These are phyloP conservation scores for Butastur rufipennis DNA, from an alignment of 2,113 vertebrate genomes.

Conservation along the genomic window DNA sequence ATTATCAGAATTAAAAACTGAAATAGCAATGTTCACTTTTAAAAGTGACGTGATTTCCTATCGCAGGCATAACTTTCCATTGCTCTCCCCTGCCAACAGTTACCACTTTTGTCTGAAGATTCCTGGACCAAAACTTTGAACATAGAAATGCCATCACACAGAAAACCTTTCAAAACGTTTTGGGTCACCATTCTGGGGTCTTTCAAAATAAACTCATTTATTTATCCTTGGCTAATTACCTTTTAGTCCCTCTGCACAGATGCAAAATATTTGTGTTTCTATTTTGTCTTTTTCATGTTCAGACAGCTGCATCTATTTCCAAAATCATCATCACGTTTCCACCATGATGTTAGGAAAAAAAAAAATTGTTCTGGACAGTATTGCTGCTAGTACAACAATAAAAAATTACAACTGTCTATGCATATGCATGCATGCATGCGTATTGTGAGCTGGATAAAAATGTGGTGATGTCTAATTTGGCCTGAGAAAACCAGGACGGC, in stretches of 20 bases:
- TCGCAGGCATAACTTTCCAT: background rate
- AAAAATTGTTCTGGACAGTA: background rate
- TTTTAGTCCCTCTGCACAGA: background rate
- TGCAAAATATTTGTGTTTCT: background rate
- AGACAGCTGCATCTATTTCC: background rate
- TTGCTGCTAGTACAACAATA: background rate
- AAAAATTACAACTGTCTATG: background rate
- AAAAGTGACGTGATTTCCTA: background rate
- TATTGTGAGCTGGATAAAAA: background rate
- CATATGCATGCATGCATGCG: background rate
- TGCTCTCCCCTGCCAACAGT: background rate
- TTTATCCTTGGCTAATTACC: background rate
- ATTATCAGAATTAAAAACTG: background rate
- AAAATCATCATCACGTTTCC: background rate
- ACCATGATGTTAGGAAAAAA: background rate
- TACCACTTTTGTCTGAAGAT: background rate
- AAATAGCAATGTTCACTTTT: background rate
- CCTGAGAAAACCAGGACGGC: conserved; percentile 38
- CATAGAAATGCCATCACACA: background rate
- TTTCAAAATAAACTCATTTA: background rate
- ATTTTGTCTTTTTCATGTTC: background rate
- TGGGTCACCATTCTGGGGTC: background rate
- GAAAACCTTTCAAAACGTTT: background rate
- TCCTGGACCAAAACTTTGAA: background rate
- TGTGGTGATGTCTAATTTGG: conserved; percentile 9